Conservation (phyloP, 2,113 vertebrate genomes). For the Fulmarus glacialis region DNA sequence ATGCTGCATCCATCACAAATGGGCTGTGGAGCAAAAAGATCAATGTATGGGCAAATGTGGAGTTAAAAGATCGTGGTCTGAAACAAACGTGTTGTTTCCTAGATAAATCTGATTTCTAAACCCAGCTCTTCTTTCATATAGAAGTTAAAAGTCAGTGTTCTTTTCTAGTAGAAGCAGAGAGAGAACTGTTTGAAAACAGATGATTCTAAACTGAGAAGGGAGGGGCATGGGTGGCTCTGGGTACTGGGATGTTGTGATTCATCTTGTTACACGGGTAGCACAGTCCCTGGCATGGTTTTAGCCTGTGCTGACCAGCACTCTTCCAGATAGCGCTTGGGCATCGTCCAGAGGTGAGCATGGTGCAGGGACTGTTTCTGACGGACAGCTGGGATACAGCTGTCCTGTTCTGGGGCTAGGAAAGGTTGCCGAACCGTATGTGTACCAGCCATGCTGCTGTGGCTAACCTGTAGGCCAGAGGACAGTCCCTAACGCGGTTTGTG, state of each 20-base stretch:
- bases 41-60: not conserved
- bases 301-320: too few species aligned
- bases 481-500: fast-evolving
- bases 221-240: not conserved
- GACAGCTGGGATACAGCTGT: not conserved
- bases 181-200: not conserved
- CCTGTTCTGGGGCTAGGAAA: not conserved
- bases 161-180: not conserved
- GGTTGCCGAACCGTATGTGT: fast-evolving
- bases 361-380: not conserved
- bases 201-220: fast-evolving
- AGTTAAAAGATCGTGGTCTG: not conserved
- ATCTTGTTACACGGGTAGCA: not conserved
- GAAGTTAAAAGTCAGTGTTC: not conserved
- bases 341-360: not conserved
- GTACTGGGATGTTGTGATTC: too few species aligned
- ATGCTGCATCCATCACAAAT: too few species aligned
- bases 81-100: not conserved
- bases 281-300: not conserved
- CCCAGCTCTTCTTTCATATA: not conserved
- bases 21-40: not conserved
- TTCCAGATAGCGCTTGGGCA: not conserved
- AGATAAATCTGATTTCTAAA: not conserved
- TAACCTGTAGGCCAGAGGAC: not conserved
- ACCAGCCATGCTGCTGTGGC: not conserved